phyloP scores from a whole-genome alignment of 2,888 invertebrate species.

The Nebria salina region DNA sequence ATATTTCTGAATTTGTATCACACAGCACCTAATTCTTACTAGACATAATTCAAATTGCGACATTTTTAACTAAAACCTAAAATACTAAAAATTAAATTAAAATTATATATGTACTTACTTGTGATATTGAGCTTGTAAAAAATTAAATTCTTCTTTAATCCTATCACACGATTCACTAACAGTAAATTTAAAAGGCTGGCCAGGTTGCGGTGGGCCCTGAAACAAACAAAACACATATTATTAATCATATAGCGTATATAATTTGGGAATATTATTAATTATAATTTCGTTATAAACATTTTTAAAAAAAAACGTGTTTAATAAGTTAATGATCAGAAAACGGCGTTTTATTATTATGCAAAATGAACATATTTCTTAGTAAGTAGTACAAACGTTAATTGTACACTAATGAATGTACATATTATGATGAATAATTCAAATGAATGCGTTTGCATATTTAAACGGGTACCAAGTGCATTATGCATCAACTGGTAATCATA shows the following conservation, averaged over 20 bases:
- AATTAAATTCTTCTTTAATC: constrained; percentile 96
- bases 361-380: neutral
- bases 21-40: neutral
- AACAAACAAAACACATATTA: constrained; percentile 49
- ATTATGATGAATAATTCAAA: constrained; percentile 12
- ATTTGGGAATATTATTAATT: neutral
- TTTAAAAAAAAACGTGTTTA: neutral
- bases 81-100: neutral
- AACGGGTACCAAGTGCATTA: constrained; percentile 4
- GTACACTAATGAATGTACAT: constrained; percentile 9
- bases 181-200: constrained; percentile 93
- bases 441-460: constrained; percentile 4
- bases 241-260: neutral
- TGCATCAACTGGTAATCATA: constrained; percentile 5
- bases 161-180: constrained; percentile 93
- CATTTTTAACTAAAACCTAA: neutral
- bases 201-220: constrained; percentile 87
- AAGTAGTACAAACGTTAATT: neutral
- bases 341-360: neutral
- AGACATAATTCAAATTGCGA: neutral
- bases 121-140: constrained; percentile 94
- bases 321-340: neutral
- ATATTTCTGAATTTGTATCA: neutral
- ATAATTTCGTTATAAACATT: neutral
- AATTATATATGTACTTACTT: constrained; percentile 73